Percentiles rank a stretch among this genome's conserved stretches.
phyloP scores from a whole-genome alignment of 2,113 vertebrate genomes.

The Sclerurus mexicanus region DNA sequence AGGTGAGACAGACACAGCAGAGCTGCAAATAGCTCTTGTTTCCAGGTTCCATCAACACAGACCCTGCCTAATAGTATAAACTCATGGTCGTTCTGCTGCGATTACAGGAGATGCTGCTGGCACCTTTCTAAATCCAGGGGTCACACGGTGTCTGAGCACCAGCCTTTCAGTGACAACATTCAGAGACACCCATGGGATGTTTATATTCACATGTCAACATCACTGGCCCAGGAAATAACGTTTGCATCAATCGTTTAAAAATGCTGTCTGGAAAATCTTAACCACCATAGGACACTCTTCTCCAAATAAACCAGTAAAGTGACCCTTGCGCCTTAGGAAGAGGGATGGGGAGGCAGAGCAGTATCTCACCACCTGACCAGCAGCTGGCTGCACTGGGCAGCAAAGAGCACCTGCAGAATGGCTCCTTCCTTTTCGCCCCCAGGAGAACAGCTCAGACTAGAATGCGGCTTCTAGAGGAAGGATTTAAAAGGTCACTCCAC shows the following conservation, averaged over 20 bases:
- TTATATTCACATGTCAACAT: neutral
- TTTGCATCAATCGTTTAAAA: neutral
- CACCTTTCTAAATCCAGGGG: neutral
- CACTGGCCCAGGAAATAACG: neutral
- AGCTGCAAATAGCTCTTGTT: neutral
- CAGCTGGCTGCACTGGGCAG: neutral
- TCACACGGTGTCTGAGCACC: neutral
- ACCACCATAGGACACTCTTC: neutral
- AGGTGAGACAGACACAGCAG: neutral
- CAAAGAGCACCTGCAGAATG: neutral
- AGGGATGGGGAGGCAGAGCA: neutral
- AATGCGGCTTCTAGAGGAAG: neutral
- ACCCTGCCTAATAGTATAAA: neutral
- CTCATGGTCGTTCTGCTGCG: neutral
- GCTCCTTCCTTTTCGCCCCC: neutral
- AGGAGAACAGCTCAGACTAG: neutral
- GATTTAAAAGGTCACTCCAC: neutral
- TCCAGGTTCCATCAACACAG: neutral
- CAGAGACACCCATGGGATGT: neutral
- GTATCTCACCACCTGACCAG: neutral
- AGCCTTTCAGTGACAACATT: neutral
- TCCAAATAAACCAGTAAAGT: neutral
- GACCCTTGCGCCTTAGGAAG: neutral
- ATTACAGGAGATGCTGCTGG: neutral
- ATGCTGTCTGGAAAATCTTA: neutral